Conservation (phyloP, 2,888 invertebrate genomes). For the Apomyelois bistriatella region DNA sequence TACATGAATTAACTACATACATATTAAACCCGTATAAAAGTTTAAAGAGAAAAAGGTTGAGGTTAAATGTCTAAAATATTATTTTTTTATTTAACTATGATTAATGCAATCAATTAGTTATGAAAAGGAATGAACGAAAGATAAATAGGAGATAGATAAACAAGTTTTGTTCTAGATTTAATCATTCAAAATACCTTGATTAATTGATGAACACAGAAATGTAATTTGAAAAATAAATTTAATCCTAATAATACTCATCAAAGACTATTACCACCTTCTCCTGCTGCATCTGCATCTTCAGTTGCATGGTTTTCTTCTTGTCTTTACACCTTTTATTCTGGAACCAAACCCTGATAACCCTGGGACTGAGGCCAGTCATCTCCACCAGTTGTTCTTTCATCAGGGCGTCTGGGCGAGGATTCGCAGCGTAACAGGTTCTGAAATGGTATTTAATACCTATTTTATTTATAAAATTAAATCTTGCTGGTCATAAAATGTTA, state of each 20-base stretch:
- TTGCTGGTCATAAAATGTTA: too few relatives aligned
- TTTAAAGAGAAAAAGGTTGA: too few relatives aligned
- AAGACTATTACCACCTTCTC: conserved; percentile 88
- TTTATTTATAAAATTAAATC: neutral
- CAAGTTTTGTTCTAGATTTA: too few relatives aligned
- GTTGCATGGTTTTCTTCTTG: conserved; percentile 97
- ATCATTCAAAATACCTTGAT: too few relatives aligned
- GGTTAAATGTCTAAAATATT: too few relatives aligned
- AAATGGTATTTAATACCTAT: conserved; percentile 22
- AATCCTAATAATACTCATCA: conserved; percentile 8
- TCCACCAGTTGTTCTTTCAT: conserved; percentile 99
- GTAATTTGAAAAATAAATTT: neutral
- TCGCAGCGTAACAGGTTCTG: conserved; percentile 97
- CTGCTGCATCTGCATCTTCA: conserved; percentile 98
- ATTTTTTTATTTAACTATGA: too few relatives aligned
- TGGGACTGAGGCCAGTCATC: conserved; percentile 97
- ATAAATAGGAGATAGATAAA: too few relatives aligned
- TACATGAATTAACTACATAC: too few relatives aligned
- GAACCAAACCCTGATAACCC: conserved; percentile 99
- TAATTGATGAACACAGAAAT: too few relatives aligned
- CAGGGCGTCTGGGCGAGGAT: conserved; percentile 98
- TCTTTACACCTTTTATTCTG: conserved; percentile 99
- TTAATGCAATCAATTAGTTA: too few relatives aligned
- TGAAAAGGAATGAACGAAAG: too few relatives aligned
- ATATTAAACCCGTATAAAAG: too few relatives aligned